Evolutionary conservation across 2,797 vertebrate genomes (phyloP).

Genomic region (Chelidonichthys spinosus): DNA sequence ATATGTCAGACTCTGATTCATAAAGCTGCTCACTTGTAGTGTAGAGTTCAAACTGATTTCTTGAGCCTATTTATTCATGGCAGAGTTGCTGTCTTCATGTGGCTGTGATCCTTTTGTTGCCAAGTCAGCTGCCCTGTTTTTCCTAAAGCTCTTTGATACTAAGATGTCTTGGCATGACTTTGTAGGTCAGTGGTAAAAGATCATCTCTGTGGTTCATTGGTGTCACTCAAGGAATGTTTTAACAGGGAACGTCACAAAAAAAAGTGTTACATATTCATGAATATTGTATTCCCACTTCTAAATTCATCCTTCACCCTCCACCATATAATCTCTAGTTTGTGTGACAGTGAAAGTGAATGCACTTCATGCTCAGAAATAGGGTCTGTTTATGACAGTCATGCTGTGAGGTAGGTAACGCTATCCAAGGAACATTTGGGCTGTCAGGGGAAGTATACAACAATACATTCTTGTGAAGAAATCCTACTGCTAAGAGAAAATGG

Average conservation of each 20-base stretch:
- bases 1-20: neutral
- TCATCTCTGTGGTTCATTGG: slow-evolving; percentile 29
- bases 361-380: neutral
- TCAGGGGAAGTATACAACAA: neutral
- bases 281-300: neutral
- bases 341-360: no score
- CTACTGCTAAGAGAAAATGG: slow-evolving; percentile 2
- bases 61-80: neutral
- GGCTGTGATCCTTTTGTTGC: slow-evolving; percentile 41
- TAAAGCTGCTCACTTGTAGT: neutral
- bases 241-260: neutral
- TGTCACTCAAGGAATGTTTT: slow-evolving; percentile 1
- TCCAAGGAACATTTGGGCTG: neutral
- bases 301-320: no score
- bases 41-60: slow-evolving; percentile 2
- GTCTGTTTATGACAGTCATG: neutral
- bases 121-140: slow-evolving; percentile 52
- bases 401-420: neutral
- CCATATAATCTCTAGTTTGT: no score
- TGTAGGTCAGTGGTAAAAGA: slow-evolving; percentile 62
- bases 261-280: neutral
- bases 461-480: neutral
- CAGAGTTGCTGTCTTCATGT: slow-evolving; percentile 20
- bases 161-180: slow-evolving; percentile 55
- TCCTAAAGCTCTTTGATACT: slow-evolving; percentile 47